Conservation (phyloP, 2,113 vertebrate genomes). For the Platysteira castanea region DNA sequence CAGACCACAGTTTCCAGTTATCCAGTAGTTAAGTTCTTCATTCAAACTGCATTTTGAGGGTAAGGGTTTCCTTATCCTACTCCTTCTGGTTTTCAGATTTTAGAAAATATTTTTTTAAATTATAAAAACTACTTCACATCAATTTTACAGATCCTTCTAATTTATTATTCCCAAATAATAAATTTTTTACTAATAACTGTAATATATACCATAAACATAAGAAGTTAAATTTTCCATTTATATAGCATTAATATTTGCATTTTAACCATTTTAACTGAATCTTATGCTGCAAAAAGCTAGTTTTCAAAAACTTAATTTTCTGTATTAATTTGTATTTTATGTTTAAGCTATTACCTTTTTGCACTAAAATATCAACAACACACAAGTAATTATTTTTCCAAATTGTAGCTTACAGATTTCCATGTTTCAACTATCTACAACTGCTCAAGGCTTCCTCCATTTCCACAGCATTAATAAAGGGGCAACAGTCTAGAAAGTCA, state of each 20-base stretch:
- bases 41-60: neutral
- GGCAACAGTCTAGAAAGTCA: neutral
- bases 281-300: neutral
- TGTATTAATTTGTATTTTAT: neutral
- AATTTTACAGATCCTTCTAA: neutral
- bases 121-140: neutral
- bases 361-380: neutral
- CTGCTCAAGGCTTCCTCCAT: neutral
- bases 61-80: neutral
- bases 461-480: neutral
- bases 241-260: neutral
- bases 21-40: neutral
- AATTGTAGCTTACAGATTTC: neutral
- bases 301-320: neutral
- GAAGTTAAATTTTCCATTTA: neutral
- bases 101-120: neutral
- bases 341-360: neutral
- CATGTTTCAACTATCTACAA: neutral
- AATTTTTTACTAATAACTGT: neutral
- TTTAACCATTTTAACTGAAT: neutral
- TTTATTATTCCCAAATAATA: neutral
- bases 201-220: neutral
- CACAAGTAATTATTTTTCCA: neutral
- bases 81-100: neutral
- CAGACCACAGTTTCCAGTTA: neutral